Evolutionary conservation across 2,888 invertebrate genomes (phyloP).

Genomic region (Aporophyla nigra): DNA sequence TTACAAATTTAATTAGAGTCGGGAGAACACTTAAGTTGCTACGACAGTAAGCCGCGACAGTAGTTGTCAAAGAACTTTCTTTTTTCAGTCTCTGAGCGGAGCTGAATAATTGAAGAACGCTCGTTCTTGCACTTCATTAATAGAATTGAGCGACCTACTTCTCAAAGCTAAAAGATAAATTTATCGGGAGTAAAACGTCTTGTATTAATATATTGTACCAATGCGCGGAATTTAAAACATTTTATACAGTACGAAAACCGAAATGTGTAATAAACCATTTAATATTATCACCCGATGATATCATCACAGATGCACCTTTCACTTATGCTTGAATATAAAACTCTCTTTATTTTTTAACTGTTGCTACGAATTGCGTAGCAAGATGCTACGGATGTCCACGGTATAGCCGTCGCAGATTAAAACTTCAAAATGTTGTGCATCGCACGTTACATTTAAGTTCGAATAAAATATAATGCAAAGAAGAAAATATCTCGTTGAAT

Average conservation of each 20-base stretch:
- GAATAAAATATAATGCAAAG: not conserved
- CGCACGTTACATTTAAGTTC: not conserved
- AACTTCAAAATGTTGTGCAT: not conserved
- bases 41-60: no score
- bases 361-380: slow-evolving; percentile 1
- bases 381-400: not conserved
- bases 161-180: not conserved
- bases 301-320: not conserved
- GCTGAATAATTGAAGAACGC: not conserved
- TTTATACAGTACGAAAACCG: not conserved
- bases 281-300: not conserved
- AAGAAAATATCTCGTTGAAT: not conserved
- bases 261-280: not conserved
- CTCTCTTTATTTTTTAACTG: not conserved
- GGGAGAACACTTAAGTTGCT: not conserved
- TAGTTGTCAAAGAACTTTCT: slow-evolving; percentile 5
- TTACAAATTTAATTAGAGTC: slow-evolving; percentile 2
- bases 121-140: no score
- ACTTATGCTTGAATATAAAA: not conserved
- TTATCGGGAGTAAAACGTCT: not conserved
- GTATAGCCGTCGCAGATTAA: no score
- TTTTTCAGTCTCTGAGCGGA: not conserved
- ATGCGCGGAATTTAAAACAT: not conserved
- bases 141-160: not conserved
- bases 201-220: not conserved